A percentile compares a stretch with the other conserved stretches of the same genome.
Conservation (phyloP, 2,797 vertebrate genomes). For the Sternotherus odoratus region DNA sequence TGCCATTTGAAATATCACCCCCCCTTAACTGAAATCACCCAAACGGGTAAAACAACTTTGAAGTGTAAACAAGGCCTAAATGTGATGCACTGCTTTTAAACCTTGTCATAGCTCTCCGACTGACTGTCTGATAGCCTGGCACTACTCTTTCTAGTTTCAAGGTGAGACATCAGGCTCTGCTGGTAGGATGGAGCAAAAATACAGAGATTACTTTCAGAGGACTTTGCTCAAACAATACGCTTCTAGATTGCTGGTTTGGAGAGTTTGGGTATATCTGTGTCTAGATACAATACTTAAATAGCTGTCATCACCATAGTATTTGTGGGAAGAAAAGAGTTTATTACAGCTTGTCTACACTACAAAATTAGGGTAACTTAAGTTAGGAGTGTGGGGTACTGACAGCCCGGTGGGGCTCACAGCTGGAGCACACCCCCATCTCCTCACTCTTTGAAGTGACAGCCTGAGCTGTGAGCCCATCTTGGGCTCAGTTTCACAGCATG, state of each 20-base stretch:
- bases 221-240: background rate
- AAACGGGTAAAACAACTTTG: background rate
- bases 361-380: background rate
- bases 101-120: background rate
- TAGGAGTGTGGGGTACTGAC: background rate
- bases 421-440: background rate
- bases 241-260: background rate
- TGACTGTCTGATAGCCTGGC: background rate
- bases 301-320: no score
- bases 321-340: fast-evolving
- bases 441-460: no score
- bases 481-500: background rate
- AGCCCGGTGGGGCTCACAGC: background rate
- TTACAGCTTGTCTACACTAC: background rate
- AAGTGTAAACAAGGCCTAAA: background rate
- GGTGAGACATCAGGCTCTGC: background rate
- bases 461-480: no score
- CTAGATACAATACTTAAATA: background rate
- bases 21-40: background rate
- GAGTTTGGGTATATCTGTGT: background rate
- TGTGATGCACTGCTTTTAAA: background rate
- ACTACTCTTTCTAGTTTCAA: background rate
- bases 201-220: background rate
- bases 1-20: background rate
- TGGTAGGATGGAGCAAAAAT: background rate